Conservation (phyloP, 92 coral and sea anemone species). For the Pocillopora grandis region DNA sequence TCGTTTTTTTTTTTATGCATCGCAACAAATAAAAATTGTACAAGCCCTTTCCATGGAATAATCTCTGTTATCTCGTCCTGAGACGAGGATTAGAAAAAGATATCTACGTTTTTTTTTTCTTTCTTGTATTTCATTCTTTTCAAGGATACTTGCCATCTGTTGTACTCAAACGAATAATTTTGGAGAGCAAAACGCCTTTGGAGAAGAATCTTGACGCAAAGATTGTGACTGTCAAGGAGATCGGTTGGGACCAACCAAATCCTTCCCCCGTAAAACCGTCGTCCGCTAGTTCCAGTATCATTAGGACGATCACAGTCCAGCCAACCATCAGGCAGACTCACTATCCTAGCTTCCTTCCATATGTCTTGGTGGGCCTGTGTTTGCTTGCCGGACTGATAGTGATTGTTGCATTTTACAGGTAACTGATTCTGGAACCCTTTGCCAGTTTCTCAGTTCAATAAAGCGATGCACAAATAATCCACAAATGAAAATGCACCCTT, state of each 20-base stretch:
- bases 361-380: conserved; percentile 11
- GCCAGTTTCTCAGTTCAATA: background rate
- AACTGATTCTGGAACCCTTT: background rate
- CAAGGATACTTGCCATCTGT: conserved; percentile 24
- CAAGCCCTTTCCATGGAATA: no score
- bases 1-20: no score
- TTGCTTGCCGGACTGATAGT: background rate
- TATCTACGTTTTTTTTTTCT: background rate
- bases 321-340: conserved; percentile 5
- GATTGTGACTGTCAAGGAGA: conserved; percentile 28
- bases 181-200: conserved; percentile 17
- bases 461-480: background rate
- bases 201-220: conserved; percentile 26
- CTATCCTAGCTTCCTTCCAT: conserved; percentile 12
- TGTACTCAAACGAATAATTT: conserved; percentile 23
- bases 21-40: no score
- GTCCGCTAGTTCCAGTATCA: background rate
- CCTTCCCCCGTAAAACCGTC: background rate
- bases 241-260: conserved; percentile 14
- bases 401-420: conserved; percentile 23
- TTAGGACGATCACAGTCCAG: conserved; percentile 2
- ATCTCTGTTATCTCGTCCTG: no score
- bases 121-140: background rate
- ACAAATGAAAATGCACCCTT: background rate
- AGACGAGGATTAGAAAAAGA: background rate